phyloP scores from a whole-genome alignment of 1,140 invertebrate species.

The Penaeus indicus region DNA sequence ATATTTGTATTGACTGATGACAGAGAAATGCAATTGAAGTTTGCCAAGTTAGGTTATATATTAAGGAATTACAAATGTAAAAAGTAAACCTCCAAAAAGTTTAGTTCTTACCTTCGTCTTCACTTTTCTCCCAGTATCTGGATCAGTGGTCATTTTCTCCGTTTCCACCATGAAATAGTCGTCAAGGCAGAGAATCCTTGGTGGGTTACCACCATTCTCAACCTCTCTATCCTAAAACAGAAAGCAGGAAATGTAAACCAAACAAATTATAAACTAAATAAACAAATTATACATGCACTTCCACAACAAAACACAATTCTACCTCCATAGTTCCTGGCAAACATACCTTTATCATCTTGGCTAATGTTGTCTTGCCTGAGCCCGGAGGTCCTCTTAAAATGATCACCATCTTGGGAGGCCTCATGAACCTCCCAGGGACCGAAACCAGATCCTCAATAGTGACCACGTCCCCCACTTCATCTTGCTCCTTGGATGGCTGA shows the following conservation, averaged over 20 bases:
- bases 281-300: neutral
- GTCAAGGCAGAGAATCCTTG: conserved; percentile 92
- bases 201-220: conserved; percentile 82
- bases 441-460: conserved; percentile 87
- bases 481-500: neutral
- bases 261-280: conserved; percentile 11
- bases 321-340: neutral
- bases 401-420: conserved; percentile 87
- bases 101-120: conserved; percentile 74
- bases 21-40: too few species aligned
- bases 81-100: neutral
- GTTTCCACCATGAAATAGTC: conserved; percentile 96
- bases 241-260: conserved; percentile 70
- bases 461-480: conserved; percentile 64
- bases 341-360: conserved; percentile 66
- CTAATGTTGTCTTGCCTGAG: conserved; percentile 71
- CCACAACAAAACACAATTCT: neutral
- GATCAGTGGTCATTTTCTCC: conserved; percentile 83
- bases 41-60: too few species aligned
- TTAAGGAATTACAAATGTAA: neutral
- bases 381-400: conserved; percentile 91
- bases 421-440: conserved; percentile 79
- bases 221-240: conserved; percentile 77
- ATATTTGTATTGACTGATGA: too few species aligned
- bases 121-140: conserved; percentile 82